Evolutionary conservation across 2,797 vertebrate genomes (phyloP), one percentile per base, ranked within the genome.

Genomic region (Crax fasciolata): DNA sequence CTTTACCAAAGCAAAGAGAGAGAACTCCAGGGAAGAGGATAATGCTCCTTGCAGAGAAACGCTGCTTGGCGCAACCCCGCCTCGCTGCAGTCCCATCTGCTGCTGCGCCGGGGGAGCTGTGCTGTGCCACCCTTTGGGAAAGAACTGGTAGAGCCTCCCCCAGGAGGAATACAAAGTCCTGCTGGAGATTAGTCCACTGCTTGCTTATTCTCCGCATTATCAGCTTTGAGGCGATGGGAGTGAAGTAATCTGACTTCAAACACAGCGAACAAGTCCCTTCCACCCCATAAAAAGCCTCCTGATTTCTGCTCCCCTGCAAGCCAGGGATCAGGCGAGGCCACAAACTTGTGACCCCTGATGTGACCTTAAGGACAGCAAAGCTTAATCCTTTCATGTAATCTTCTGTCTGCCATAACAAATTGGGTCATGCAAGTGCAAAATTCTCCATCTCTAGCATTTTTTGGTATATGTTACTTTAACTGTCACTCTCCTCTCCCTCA

Each of bases 381-480:
- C 88, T 94, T 97, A 93, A 95, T 95, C 91, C 93, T 94, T 93
- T 90, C 94, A 94, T 93, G 91, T 93, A 96, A 94, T 95, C 92
- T 80, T 94, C 94, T 80, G 63, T 88, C 93, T 97, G 93, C 93
- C 86, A 73, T 94, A 91, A 95, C 77, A 94, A 96, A 95, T 87
- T 95, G 90, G 95, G 93, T 96, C 89, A 95, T 77, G 77, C 74
- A 63, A 96, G 90, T 94, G 90, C 79, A 96, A 97, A 97, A 96
- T 85, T 94, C 62, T 82, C 91, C 71, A 92, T 92, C 85, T 96
- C 93, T n/a, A 90, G 78, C 87, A 65, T 91, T 94, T 43, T 96
- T 94, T 90, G 86, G 82, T 84, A 82, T 63, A 82, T 0, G 1
- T 79, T 96, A 94, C 93, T 96, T 93, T 91, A 96, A 87, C 78